Percentiles rank a stretch among this genome's conserved stretches.
These are phyloP conservation scores for Scaptomyza pallida DNA, from an alignment of 1,140 invertebrate species.

Conservation along the genomic window DNA sequence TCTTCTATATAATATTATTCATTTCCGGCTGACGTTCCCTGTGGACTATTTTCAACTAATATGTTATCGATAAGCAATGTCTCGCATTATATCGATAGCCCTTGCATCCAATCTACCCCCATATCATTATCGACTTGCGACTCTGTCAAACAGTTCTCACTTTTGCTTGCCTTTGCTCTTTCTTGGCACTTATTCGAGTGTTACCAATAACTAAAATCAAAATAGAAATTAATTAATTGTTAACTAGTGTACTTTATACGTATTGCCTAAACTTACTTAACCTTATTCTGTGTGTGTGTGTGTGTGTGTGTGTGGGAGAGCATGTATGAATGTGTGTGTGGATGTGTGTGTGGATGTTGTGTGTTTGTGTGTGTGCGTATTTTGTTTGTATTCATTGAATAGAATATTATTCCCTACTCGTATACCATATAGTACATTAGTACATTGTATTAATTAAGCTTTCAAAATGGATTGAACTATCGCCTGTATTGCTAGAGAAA, in stretches of 20 bases:
- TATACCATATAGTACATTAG: not conserved
- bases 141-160: not conserved
- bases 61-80: slow-evolving; percentile 9
- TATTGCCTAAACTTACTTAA: slow-evolving; percentile 7
- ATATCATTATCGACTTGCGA: not conserved
- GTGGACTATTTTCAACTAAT: slow-evolving; percentile 1
- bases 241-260: slow-evolving; percentile 13
- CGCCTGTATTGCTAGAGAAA: slow-evolving; percentile 52
- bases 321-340: too few species aligned
- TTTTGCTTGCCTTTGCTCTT: not conserved
- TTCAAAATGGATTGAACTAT: slow-evolving; percentile 50
- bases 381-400: slow-evolving; percentile 31
- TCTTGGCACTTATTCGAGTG: not conserved
- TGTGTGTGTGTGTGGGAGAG: slow-evolving; percentile 7
- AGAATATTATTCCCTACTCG: slow-evolving; percentile 21
- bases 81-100: not conserved
- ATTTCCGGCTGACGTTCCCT: not conserved
- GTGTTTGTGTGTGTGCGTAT: not conserved
- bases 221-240: slow-evolving; percentile 10
- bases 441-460: slow-evolving; percentile 40
- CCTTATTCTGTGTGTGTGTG: slow-evolving; percentile 15
- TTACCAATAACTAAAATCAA: not conserved
- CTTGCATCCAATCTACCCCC: too few species aligned
- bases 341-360: not conserved
- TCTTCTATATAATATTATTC: not conserved